phyloP scores from a whole-genome alignment of 1,140 invertebrate genomes.

The Tetraneura akinire region DNA sequence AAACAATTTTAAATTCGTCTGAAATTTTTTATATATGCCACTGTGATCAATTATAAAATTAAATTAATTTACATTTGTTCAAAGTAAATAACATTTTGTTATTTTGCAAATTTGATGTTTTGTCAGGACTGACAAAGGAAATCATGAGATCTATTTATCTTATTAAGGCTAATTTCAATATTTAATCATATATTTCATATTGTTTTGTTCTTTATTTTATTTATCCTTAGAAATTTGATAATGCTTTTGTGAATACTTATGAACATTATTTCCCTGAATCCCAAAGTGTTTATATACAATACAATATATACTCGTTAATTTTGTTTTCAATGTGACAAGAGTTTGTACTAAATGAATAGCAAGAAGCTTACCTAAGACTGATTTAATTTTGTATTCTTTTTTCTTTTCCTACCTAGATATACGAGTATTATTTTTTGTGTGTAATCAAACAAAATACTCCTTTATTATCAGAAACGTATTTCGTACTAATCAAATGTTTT shows the following conservation, averaged over 20 bases:
- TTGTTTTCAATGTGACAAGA: not conserved
- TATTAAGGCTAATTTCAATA: too few species aligned
- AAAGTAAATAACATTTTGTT: too few species aligned
- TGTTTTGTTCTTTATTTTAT: too few species aligned
- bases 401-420: not conserved
- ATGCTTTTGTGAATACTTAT: not conserved
- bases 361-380: constrained; percentile 44
- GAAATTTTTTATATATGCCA: too few species aligned
- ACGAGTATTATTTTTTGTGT: not conserved
- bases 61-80: too few species aligned
- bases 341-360: not conserved
- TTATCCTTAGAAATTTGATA: not conserved
- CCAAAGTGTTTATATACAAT: not conserved
- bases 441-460: constrained; percentile 13
- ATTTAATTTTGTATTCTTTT: constrained; percentile 37
- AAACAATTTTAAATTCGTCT: too few species aligned
- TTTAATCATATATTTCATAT: too few species aligned
- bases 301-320: not conserved
- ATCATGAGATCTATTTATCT: too few species aligned
- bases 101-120: too few species aligned
- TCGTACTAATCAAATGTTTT: not conserved
- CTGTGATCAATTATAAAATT: too few species aligned
- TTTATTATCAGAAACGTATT: constrained; percentile 27
- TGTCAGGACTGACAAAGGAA: too few species aligned
- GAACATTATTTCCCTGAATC: not conserved